These are phyloP conservation scores for Stegophylla sp. DNA, from an alignment of 2,888 invertebrate species.

Conservation along the genomic window DNA sequence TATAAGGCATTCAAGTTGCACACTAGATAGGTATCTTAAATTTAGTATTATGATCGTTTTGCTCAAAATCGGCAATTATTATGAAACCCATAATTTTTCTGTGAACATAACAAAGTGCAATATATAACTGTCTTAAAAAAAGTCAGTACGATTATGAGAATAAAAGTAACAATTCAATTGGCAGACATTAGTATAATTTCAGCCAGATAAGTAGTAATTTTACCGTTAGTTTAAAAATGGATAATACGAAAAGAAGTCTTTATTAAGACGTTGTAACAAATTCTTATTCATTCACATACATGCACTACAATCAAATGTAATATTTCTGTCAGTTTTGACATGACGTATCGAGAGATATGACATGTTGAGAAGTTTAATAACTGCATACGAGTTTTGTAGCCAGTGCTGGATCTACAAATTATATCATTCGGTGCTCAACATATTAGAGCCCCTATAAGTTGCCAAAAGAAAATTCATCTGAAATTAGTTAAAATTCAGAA, in stretches of 20 bases:
- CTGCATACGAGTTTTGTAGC: not conserved
- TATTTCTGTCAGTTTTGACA: slow-evolving; percentile 30
- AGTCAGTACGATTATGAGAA: slow-evolving; percentile 17
- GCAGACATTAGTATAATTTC: slow-evolving; percentile 39
- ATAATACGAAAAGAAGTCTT: slow-evolving; percentile 5
- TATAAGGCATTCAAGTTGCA: not conserved
- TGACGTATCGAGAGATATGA: not conserved
- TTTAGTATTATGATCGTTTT: not conserved
- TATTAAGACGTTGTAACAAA: slow-evolving; percentile 23
- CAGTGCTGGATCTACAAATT: no score
- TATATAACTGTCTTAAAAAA: not conserved
- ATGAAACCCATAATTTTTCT: not conserved
- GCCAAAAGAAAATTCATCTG: no score
- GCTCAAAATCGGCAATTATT: slow-evolving; percentile 1
- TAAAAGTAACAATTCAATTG: slow-evolving; percentile 33
- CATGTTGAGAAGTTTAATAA: slow-evolving; percentile 1
- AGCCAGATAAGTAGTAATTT: slow-evolving; percentile 13
- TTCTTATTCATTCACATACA: slow-evolving; percentile 29
- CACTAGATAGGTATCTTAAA: not conserved
- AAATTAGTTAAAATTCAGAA: no score
- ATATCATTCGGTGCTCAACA: no score
- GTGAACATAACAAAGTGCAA: not conserved
- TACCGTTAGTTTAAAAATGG: slow-evolving; percentile 33
- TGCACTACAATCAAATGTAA: slow-evolving; percentile 11
- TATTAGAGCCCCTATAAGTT: no score